Percentiles rank a stretch among this genome's conserved stretches.
These are phyloP conservation scores for Gallinago media DNA, from an alignment of 2,113 vertebrate species.

Conservation along the genomic window DNA sequence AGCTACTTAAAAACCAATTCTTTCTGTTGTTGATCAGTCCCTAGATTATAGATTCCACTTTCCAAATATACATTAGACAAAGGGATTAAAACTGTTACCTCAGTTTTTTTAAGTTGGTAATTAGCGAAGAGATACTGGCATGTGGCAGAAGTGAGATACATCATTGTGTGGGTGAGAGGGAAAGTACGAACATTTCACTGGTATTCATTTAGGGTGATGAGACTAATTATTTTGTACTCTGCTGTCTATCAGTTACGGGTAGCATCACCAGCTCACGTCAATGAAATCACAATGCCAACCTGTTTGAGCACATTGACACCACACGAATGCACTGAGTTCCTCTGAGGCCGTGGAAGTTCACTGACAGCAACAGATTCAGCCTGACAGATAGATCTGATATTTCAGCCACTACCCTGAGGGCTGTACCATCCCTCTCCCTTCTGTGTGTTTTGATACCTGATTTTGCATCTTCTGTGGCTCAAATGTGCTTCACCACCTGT, in stretches of 20 bases:
- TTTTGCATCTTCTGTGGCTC: constrained; percentile 54
- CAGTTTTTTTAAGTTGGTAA: not conserved
- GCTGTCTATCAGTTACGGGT: constrained; percentile 14
- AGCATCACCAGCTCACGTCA: constrained; percentile 40
- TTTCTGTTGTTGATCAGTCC: not conserved
- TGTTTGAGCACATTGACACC: not conserved
- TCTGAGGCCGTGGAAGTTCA: not conserved
- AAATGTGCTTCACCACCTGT: not conserved
- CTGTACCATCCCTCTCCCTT: not conserved
- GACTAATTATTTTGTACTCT: constrained; percentile 56
- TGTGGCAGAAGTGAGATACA: constrained; percentile 56
- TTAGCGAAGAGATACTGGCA: constrained; percentile 38
- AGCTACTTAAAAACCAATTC: not conserved
- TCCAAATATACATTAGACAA: not conserved
- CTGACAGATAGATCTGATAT: constrained; percentile 4
- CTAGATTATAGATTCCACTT: not conserved
- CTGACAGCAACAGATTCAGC: constrained; percentile 35
- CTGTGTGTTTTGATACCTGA: constrained; percentile 46
- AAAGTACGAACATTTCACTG: constrained; percentile 38
- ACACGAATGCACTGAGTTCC: not conserved
- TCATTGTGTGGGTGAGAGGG: constrained; percentile 50
- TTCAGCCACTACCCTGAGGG: not conserved
- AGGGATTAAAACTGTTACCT: not conserved
- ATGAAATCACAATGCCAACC: constrained; percentile 45
- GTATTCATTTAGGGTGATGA: constrained; percentile 46